Evolutionary conservation across 1,140 invertebrate genomes (phyloP), one percentile per base, ranked within the genome.

Genomic region (Forficula auricularia): DNA sequence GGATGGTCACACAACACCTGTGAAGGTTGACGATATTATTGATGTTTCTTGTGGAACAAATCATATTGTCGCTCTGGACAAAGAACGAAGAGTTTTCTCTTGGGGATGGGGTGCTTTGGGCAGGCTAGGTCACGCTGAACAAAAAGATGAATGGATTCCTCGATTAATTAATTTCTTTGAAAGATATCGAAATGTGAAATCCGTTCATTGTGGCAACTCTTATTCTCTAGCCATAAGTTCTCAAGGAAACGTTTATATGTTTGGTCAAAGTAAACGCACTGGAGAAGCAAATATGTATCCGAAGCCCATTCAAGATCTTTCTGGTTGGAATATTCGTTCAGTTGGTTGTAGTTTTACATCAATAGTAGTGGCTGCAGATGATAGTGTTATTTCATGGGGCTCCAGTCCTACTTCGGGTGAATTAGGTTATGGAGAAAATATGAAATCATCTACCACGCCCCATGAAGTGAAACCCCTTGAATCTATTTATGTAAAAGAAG

Each of bases 201-300:
- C 73, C 33, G 72, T 90, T 2, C 73, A 75, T 51, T 88, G 85
- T 50, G 88, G 87, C 1, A 79, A 80, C n/a, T 79, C 82, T 1
- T 92, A 79, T 58, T 87, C 78, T 50, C 67, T 92, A 40, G 82
- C 77, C 20, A 67, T 90, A 18, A 37, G 32, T 40, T 46, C 43
- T 57, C 4, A 52, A 71, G 68, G 71, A 39, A 64, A 64, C 10
- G 61, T 88, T 3, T 84, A 79, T 57, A 70, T 94, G 54, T 92
- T 90, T 65, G 89, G 89, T 1, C 84, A 89, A 58, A 86, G 82
- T 0, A 92, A 91, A 58, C 75, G 84, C 19, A 82, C 83, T 2
- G 89, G 89, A 0, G 88, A 94, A 57, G 89, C 88, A 1, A 89
- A 88, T 50, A 94, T 95, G 89, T 95, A 95, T 58, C 89, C 89